Evolutionary conservation across 2,888 invertebrate genomes (phyloP), one percentile per base, ranked within the genome.

Genomic region (Drosophila glabriapex): DNA sequence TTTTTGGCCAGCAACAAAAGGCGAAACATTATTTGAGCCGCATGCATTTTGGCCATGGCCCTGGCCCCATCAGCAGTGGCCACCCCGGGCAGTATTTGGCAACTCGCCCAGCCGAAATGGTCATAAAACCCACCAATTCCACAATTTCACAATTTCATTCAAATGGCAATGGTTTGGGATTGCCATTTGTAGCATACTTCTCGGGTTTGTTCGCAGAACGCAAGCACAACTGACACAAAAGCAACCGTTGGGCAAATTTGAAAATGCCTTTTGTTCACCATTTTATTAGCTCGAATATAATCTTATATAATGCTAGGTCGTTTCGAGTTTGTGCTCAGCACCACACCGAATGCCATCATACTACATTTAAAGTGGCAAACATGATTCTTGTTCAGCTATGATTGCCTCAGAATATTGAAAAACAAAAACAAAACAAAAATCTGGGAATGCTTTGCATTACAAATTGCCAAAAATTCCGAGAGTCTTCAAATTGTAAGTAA

Each of bases 91-190:
- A 12, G 14, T n/a, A 39, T 83, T 89, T 89, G 89, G 82, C 89
- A 83, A 68, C 50, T 69, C 65, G 71, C 56, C 77, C 69, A 70
- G 39, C 65, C 64, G 33, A 66, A 68, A 64, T 78, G 82, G 65
- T 19, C 73, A 85, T 88, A 85, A 85, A 88, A 73, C 59, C 86
- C 75, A 64, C 55, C 70, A 70, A 78, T 78, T 46, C 4, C 46
- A 25, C 25, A 46, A 46, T 16, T 25, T 46, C 25, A 46, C 46
- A 46, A 46, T 46, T 67, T 46, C 61, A 9, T 58, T 64, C 53
- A 72, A 68, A 56, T 59, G 72, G 59, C 35, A 46, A 25, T 62
- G 37, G 31, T 4, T 22, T 43, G 31, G 14, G 19, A 19, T 55
- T 58, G 25, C 56, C 67, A 60, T 73, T 73, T 39, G 52, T 39